Conservation (phyloP, 2,113 vertebrate species). For the Sinosuthora webbiana region DNA sequence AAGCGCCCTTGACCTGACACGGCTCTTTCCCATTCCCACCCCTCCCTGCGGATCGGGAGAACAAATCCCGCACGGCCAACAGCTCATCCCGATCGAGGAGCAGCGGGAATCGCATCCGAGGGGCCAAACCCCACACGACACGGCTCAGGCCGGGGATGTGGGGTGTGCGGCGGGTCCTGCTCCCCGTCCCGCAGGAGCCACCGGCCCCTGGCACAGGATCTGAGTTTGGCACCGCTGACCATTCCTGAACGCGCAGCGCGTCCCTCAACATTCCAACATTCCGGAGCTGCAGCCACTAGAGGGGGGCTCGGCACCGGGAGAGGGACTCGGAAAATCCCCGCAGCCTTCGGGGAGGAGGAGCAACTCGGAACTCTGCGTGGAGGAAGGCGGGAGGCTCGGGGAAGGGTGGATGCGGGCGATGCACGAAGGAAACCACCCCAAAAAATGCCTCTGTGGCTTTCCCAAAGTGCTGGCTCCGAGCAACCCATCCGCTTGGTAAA, state of each 20-base stretch:
- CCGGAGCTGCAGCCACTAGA: conserved; percentile 21
- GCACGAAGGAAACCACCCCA: neutral
- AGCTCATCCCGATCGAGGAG: neutral
- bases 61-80: neutral
- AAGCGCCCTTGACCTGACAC: neutral
- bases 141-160: fast-evolving
- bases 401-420: neutral
- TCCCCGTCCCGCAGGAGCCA: neutral
- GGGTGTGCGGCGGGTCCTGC: fast-evolving
- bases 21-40: neutral
- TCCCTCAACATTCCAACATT: neutral
- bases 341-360: neutral
- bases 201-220: fast-evolving
- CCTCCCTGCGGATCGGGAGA: neutral
- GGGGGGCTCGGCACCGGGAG: neutral
- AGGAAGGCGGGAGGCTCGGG: neutral
- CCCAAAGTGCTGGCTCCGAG: neutral
- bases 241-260: neutral
- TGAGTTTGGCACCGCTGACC: neutral
- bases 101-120: fast-evolving
- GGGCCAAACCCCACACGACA: fast-evolving
- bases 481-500: too few species aligned
- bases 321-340: neutral
- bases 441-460: fast-evolving
- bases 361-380: fast-evolving